Evolutionary conservation across 2,113 vertebrate species (phyloP), one percentile per base, ranked within the genome.

Genomic region (Gymnorhina tibicen): DNA sequence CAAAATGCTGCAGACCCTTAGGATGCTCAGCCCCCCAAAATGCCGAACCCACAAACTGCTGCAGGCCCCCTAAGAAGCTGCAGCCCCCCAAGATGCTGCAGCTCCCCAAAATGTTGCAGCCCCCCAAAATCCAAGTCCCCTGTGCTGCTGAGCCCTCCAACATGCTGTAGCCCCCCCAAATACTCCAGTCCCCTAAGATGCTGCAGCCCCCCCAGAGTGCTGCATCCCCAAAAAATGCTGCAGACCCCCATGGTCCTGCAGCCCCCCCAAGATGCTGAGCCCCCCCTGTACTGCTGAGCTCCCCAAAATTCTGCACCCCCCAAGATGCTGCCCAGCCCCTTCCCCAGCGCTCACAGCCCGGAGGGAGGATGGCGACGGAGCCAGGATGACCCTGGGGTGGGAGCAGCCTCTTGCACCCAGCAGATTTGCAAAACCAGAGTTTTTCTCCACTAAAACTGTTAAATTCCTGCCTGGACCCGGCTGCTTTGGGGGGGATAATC

Each of bases 331-430:
- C n/a, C n/a, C 42, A 1, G 26, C 59, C 44, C 64, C 35, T 50
- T 47, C 16, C 23, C 24, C 64, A 11, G 15, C 30, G 1, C n/a
- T 47, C 56, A 9, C 6, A 70, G n/a, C 56, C 4, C 32, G 3
- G 11, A 26, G 56, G 19, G 87, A 11, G 23, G 46, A 9, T 0
- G 13, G 6, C 3, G 17, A 5, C 23, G 7, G 21, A 11, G 30
- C 63, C 32, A 30, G 32, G 35, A 11, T 3, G 8, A 27, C 7
- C 42, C 72, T 1, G 15, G 14, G 27, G 30, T 37, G 52, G 50
- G 10, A 41, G 49, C 16, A 32, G 3, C 1, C 2, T 12, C 1
- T 44, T 9, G 20, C 13, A 14, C 28, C n/a, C 62, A 0, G 39
- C 39, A 24, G 4, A 2, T 67, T 59, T 37, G 28, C 13, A 23